Evolutionary conservation across 2,797 vertebrate species (phyloP).

Genomic region (Catharus ustulatus): DNA sequence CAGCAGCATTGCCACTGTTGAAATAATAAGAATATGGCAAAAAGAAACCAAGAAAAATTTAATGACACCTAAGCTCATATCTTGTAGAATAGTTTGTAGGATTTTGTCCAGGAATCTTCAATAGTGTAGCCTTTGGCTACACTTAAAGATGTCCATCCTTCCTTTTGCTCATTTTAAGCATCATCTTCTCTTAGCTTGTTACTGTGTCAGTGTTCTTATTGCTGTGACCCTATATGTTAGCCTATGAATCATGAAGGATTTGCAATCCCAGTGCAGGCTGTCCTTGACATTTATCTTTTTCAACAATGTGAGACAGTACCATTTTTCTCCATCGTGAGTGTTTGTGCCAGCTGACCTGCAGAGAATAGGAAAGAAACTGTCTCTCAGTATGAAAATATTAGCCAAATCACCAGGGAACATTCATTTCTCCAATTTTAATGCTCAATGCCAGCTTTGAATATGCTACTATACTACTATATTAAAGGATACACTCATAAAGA

Average conservation of each 20-base stretch:
- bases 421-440: background rate
- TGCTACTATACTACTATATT: background rate
- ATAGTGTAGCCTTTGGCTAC: background rate
- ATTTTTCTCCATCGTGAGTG: background rate
- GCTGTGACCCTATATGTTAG: background rate
- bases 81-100: background rate
- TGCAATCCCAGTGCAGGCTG: background rate
- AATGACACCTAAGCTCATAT: background rate
- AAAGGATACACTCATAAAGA: background rate
- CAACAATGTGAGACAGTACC: background rate
- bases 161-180: background rate
- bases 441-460: background rate
- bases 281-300: background rate
- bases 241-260: background rate
- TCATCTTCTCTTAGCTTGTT: background rate
- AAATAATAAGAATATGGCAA: background rate
- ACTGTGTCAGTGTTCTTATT: background rate
- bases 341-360: background rate
- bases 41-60: background rate
- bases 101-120: background rate
- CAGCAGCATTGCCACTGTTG: background rate
- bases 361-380: background rate
- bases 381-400: background rate
- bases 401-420: background rate
- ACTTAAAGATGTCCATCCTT: background rate